Conservation (phyloP, 2,888 invertebrate species). For the Gortyna flavago region DNA sequence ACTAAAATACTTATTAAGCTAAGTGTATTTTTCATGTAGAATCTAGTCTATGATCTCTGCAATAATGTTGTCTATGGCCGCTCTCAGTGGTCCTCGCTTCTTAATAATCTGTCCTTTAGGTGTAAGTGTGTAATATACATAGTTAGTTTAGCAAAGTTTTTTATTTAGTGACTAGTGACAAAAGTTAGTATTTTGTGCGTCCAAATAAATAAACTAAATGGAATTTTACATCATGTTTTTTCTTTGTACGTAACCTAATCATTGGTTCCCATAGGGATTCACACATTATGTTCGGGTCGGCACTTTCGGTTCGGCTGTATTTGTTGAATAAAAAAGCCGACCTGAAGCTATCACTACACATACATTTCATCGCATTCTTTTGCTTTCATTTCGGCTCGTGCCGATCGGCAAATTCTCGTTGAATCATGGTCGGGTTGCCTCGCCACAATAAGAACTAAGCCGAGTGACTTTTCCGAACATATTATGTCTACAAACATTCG, state of each 20-base stretch:
- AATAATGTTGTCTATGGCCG: slow-evolving; percentile 74
- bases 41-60: slow-evolving; percentile 89
- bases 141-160: slow-evolving; percentile 52
- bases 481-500: too few relatives aligned
- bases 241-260: not conserved
- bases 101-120: slow-evolving; percentile 80
- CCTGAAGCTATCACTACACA: too few relatives aligned
- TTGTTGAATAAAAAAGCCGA: too few relatives aligned
- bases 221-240: slow-evolving; percentile 23
- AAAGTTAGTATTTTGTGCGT: slow-evolving; percentile 60
- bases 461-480: too few relatives aligned
- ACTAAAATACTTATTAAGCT: slow-evolving; percentile 33
- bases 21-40: slow-evolving; percentile 74
- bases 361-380: too few relatives aligned
- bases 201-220: slow-evolving; percentile 61
- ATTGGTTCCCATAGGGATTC: too few relatives aligned
- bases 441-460: too few relatives aligned
- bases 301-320: too few relatives aligned
- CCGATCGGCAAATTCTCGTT: too few relatives aligned
- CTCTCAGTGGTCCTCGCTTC: slow-evolving; percentile 74
- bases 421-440: too few relatives aligned
- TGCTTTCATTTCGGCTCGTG: too few relatives aligned
- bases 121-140: slow-evolving; percentile 64
- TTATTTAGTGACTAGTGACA: slow-evolving; percentile 62
- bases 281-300: too few relatives aligned